Conservation (phyloP, 2,797 vertebrate genomes). For the Enteromius paludinosus region DNA sequence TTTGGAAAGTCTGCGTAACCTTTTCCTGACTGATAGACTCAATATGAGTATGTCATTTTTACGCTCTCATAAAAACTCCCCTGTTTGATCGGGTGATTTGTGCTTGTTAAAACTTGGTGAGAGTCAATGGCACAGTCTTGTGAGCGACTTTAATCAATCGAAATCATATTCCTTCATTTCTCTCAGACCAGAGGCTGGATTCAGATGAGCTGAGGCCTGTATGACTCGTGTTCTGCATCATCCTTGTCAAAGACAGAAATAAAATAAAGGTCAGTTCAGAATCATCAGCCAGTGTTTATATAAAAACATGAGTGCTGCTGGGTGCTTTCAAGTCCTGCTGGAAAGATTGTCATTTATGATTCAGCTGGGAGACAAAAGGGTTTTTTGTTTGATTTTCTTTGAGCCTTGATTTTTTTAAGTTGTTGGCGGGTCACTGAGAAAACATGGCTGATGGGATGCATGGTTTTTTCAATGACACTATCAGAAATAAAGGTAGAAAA, state of each 20-base stretch:
- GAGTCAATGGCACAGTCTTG: background rate
- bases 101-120: slow-evolving; percentile 4
- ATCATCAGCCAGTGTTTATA: background rate
- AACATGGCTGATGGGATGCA: background rate
- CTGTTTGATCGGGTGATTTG: background rate
- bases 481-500: too few species aligned
- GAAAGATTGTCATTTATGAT: background rate
- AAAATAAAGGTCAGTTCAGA: background rate
- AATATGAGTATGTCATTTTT: background rate
- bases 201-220: background rate
- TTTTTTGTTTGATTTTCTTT: background rate
- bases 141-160: background rate
- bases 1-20: slow-evolving; percentile 28
- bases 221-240: background rate
- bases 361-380: background rate
- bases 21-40: slow-evolving; percentile 32
- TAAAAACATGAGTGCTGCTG: background rate
- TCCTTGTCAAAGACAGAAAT: background rate
- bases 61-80: background rate
- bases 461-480: too few species aligned
- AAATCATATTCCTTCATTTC: background rate
- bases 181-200: background rate
- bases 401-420: background rate
- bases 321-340: background rate
- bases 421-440: background rate